Conservation (phyloP, 2,113 vertebrate species). For the Grammatotria lemairii region DNA sequence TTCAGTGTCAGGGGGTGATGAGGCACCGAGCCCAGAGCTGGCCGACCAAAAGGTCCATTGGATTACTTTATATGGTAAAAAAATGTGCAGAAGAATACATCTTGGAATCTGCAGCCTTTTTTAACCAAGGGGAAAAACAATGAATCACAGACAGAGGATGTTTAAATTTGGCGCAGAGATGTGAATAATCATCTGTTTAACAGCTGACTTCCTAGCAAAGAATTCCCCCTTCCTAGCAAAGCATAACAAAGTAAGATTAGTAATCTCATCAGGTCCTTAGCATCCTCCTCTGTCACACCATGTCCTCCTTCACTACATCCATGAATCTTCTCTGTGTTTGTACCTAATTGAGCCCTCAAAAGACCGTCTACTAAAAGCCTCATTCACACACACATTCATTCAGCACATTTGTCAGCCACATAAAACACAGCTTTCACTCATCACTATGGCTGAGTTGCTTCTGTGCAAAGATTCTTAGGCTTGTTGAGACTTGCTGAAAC, state of each 20-base stretch:
- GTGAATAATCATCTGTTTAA: background rate
- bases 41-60: accelerated
- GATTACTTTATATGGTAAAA: background rate
- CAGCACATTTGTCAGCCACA: background rate
- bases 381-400: background rate
- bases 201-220: background rate
- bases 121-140: background rate
- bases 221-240: accelerated
- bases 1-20: background rate
- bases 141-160: background rate
- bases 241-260: background rate
- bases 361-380: background rate
- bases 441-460: background rate
- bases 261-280: background rate
- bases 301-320: background rate
- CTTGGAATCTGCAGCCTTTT: background rate
- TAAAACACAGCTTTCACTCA: background rate
- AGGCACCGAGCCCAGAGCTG: background rate
- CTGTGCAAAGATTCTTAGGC: background rate
- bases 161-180: accelerated
- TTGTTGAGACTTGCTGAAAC: background rate
- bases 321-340: background rate
- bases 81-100: background rate
- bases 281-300: background rate
- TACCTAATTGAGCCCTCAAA: accelerated